A percentile compares a stretch with the other conserved stretches of the same genome.
Conservation (phyloP, 2,888 invertebrate genomes). For the Aleiodes testaceus region DNA sequence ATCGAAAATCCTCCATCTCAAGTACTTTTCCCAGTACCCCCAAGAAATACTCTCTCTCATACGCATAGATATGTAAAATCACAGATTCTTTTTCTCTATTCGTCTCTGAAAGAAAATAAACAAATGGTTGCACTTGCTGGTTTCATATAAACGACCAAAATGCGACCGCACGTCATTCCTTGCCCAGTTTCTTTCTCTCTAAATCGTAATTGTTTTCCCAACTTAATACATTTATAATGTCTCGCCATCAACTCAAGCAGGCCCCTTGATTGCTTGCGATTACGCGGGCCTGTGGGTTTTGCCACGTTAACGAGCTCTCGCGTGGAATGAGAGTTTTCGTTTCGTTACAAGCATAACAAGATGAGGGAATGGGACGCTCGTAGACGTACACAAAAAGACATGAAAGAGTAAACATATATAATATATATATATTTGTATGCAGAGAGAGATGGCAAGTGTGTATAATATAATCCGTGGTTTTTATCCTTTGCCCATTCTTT, state of each 20-base stretch:
- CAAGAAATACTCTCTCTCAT: not conserved
- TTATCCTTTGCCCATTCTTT: conserved; percentile 4
- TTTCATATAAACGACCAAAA: conserved; percentile 24
- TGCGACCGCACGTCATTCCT: conserved; percentile 33
- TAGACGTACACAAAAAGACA: conserved; percentile 25
- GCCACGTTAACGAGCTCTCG: conserved; percentile 62
- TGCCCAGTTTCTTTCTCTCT: conserved; percentile 46
- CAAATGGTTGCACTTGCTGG: conserved; percentile 14
- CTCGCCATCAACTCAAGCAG: conserved; percentile 63
- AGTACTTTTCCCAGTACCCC: not conserved
- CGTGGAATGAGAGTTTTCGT: conserved; percentile 42
- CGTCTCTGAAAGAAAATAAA: not conserved
- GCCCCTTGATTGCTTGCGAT: conserved; percentile 61
- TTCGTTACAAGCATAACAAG: conserved; percentile 47
- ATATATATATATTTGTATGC: not conserved
- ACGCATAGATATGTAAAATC: not conserved
- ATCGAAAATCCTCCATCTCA: too few species aligned
- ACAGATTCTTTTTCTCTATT: conserved; percentile 4
- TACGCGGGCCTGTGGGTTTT: conserved; percentile 61
- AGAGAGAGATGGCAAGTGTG: not conserved
- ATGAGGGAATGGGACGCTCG: conserved; percentile 49
- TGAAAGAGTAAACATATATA: conserved; percentile 1
- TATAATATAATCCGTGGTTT: conserved; percentile 21
- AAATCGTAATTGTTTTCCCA: conserved; percentile 61
- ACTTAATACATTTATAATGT: conserved; percentile 66